Evolutionary conservation across 2,113 vertebrate species (phyloP), one percentile per base, ranked within the genome.

Genomic region (Macrotis lagotis): DNA sequence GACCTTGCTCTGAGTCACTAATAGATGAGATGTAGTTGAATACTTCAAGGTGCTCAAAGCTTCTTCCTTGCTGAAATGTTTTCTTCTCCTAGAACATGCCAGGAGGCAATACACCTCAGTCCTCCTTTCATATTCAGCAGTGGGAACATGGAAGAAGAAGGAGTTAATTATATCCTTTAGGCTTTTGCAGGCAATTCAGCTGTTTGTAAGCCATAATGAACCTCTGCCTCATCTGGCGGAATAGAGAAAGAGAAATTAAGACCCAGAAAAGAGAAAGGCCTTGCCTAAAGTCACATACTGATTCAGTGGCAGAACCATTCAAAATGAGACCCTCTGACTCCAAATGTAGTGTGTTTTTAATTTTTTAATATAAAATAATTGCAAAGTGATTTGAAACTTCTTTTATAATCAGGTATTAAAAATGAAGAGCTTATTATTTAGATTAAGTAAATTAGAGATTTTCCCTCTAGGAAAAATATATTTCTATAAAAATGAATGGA

Each of bases 401-500:
- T 48, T 0, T 92, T 90, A 52, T 2, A 50, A 48, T 89, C 49
- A 91, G 94, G 19, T 28, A 93, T 90, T 83, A 50, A 0, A 47
- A 49, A 47, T 88, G 25, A 96, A 0, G 90, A 44, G 55, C 22
- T 90, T 66, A 14, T 83, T 52, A 91, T 90, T 74, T 94, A 51
- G 44, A 24, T 49, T 66, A 48, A 48, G 14, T 59, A 89, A 91
- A 48, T 44, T 94, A 66, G 1, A 94, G 0, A 50, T 90, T 50
- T 93, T 94, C 89, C 25, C 26, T 83, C 31, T 93, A 50, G 50
- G 90, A 89, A 93, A 93, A 50, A 88, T 51, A 37, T 95, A 89
- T 95, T n/a, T n/a, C n/a, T n/a, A n/a, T n/a, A n/a, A n/a, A 25
- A 7, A 1, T 51, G 91, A 44, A 47, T 28, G 66, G 88, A 94